A percentile compares a stretch with the other conserved stretches of the same genome.
phyloP scores from a whole-genome alignment of 2,888 invertebrate genomes.

The Dasypolia templi region DNA sequence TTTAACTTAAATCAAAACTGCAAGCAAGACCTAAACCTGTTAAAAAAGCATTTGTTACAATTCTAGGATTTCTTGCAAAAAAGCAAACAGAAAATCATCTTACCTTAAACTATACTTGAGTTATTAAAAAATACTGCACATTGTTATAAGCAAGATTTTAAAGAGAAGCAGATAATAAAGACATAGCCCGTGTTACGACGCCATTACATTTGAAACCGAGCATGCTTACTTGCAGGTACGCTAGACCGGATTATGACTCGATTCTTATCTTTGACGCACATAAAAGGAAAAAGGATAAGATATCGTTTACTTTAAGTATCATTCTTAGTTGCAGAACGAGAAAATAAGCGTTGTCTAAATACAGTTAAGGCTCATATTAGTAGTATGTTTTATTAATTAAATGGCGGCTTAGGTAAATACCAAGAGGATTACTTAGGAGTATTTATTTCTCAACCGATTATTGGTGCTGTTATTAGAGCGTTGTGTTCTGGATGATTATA shows the following conservation, averaged over 20 bases:
- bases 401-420: no score
- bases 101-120: slow-evolving; percentile 5
- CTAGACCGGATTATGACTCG: slow-evolving; percentile 44
- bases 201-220: slow-evolving; percentile 43
- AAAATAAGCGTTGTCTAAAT: not conserved
- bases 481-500: no score
- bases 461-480: no score
- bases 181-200: slow-evolving; percentile 25
- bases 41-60: not conserved
- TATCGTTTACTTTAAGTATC: slow-evolving; percentile 32
- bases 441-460: not conserved
- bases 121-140: slow-evolving; percentile 26
- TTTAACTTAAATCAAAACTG: not conserved
- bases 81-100: not conserved
- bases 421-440: not conserved
- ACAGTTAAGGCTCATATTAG: not conserved
- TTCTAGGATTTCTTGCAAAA: not conserved
- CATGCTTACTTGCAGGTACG: slow-evolving; percentile 35
- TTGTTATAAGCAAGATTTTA: slow-evolving; percentile 24
- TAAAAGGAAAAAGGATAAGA: slow-evolving; percentile 30
- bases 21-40: no score
- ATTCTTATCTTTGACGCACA: slow-evolving; percentile 42
- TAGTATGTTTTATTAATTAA: slow-evolving; percentile 18
- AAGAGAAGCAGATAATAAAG: slow-evolving; percentile 28
- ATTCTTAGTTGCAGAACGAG: slow-evolving; percentile 4